Evolutionary conservation across 2,888 invertebrate species (phyloP), one percentile per base, ranked within the genome.

Genomic region (Proisotoma minuta): DNA sequence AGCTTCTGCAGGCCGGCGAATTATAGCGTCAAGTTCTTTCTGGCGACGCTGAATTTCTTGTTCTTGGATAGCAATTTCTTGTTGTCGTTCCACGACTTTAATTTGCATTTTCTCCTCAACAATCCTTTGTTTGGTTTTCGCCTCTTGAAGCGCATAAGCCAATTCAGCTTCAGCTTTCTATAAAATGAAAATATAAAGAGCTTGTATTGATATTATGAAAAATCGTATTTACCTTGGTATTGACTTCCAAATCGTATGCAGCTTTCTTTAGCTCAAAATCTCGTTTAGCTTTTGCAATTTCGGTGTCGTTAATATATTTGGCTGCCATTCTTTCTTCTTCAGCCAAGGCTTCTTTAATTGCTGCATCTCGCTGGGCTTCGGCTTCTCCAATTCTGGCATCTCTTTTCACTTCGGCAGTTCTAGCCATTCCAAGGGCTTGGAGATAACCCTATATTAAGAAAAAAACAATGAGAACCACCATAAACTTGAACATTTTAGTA

Each of bases 101-200:
- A 97, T 93, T 75, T 97, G 95, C 96, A 97, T 97, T 77, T 95
- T 89, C 78, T 98, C 97, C 75, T 96, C 95, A 80, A 93, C 94
- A 75, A 94, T 93, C 68, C 91, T 85, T 77, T 97, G 96, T 75
- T 93, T 91, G 0, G 95, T 96, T 79, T 96, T 96, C 1, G 94
- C 94, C 1, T 93, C 93, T 83, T 95, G 93, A 61, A 95, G 78
- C 75, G 92, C 91, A 77, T 89, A 93, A 0, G 94, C 93, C 85
- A 94, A 85, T 78, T 94, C 93, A 10, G 93, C 93, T 81, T 94
- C 93, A 50, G 94, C 94, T 84, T 87, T 83, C 82, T 83, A 61
- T 53, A 58, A 56, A 40, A 50, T 39, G 23, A 66, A 63, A 62
- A 63, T 48, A 24, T 51, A 3, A 48, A 24, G 22, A n/a, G n/a